Base-by-base conservation (phyloP, 2,797 vertebrate genomes). In the Poeciliopsis infans region DNA sequence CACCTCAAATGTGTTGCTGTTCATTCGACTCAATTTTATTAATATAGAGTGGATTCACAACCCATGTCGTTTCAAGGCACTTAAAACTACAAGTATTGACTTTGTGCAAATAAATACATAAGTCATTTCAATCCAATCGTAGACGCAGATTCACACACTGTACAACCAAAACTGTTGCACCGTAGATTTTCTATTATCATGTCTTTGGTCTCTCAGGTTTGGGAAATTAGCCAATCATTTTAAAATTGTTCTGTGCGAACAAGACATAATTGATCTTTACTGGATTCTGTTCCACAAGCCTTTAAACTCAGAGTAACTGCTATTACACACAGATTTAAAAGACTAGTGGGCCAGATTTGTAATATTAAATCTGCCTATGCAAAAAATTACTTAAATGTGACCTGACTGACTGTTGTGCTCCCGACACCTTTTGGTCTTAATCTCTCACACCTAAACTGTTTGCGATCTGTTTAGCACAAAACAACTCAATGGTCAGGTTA, bases 381-480 rank as follows among this genome's bases (percentile, higher is more conserved):
- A 55, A 59, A 45, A 64, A 4, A 69, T 39, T 47, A 69, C 28
- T 77, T 53, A 28, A 39, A 15, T 10, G 43, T 81, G 64, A 53
- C n/a, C 8, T 55, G 76, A 57, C 4, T 43, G 39, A 28, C 33
- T 43, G 51, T 12, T 31, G 39, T 55, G 25, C n/a, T 25, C 20
- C 5, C 28, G n/a, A 23, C 2, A 23, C 25, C 46, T 31, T n/a
- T 28, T 11, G 7, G 68, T 69, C 43, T 28, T 49, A 74, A 68
- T 45, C 49, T 57, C 18, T 31, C 33, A 55, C 57, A 57, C 31
- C 43, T 28, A 20, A 28, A 13, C 28, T 46, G 31, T 3, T 57
- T 11, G 28, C 7, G 12, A 36, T 0, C 46, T 45, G 71, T 16
- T 41, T 70, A 25, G 15, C 45, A 49, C 11, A 10, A 10, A 47